A percentile compares a stretch with the other conserved stretches of the same genome.
These are phyloP conservation scores for Bhutanitis thaidina DNA, from an alignment of 2,888 invertebrate species.

Conservation along the genomic window DNA sequence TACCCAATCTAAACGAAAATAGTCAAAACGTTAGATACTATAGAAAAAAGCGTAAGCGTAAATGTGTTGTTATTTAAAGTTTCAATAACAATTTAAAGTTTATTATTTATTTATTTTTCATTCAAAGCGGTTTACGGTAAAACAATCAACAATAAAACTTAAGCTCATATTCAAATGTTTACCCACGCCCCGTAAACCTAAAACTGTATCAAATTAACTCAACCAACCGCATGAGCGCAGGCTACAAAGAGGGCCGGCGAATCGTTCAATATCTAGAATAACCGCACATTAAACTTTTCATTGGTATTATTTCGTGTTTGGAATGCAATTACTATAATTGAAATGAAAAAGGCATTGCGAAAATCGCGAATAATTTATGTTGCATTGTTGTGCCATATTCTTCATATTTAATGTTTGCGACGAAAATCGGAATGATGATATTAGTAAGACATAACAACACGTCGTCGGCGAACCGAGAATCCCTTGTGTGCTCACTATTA, in stretches of 20 bases:
- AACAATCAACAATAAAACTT: no score
- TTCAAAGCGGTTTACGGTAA: no score
- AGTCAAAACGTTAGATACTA: no score
- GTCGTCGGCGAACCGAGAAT: no score
- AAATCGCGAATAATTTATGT: constrained; percentile 47
- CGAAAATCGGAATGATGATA: no score
- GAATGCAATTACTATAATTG: constrained; percentile 46
- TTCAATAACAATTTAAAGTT: no score
- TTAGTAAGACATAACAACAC: no score
- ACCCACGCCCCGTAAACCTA: constrained; percentile 28
- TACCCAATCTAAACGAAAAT: no score
- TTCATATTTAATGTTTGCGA: constrained; percentile 17
- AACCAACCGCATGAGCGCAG: constrained; percentile 26
- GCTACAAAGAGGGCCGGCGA: neutral
- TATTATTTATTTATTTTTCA: no score
- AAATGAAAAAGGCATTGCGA: constrained; percentile 56
- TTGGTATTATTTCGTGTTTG: constrained; percentile 45
- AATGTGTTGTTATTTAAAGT: no score
- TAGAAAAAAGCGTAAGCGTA: no score
- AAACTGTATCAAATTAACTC: constrained; percentile 30
- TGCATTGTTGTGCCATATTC: constrained; percentile 27
- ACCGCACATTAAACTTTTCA: constrained; percentile 25
- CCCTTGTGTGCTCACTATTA: no score
- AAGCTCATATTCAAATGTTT: constrained; percentile 33
- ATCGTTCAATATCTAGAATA: constrained; percentile 11